These are phyloP conservation scores for Lates japonicus DNA, from an alignment of 2,797 vertebrate species.

Conservation along the genomic window DNA sequence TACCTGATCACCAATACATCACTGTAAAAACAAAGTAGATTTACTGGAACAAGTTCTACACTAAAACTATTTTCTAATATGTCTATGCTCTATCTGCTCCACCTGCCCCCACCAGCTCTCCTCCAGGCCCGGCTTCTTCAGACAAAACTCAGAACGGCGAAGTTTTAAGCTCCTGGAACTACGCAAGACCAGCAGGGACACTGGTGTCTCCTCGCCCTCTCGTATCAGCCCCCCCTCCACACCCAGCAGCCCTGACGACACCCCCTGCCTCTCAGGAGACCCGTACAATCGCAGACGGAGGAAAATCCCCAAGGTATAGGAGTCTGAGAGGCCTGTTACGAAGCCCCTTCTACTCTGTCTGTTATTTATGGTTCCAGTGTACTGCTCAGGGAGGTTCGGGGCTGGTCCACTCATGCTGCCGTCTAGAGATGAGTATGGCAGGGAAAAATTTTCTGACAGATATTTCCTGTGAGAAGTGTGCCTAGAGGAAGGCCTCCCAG, in stretches of 20 bases:
- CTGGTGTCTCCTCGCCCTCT: conserved; percentile 89
- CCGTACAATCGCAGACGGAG: conserved; percentile 92
- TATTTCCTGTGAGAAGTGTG: conserved; percentile 62
- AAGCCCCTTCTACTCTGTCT: conserved; percentile 25
- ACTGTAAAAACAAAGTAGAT: neutral
- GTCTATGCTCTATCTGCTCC: neutral
- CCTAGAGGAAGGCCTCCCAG: conserved; percentile 31
- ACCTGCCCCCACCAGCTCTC: conserved; percentile 68
- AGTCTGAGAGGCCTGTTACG: conserved; percentile 25
- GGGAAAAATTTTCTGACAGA: conserved; percentile 44
- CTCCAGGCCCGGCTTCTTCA: conserved; percentile 88
- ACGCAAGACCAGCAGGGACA: conserved; percentile 91
- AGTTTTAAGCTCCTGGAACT: conserved; percentile 95
- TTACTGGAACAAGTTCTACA: neutral
- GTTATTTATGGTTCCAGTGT: conserved; percentile 51
- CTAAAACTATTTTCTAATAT: neutral
- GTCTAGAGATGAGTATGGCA: conserved; percentile 53
- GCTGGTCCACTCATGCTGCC: conserved; percentile 42
- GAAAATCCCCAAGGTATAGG: conserved; percentile 95
- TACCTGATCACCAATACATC: conserved; percentile 62
- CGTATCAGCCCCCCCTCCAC: conserved; percentile 96
- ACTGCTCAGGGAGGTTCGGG: conserved; percentile 29
- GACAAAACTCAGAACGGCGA: conserved; percentile 93
- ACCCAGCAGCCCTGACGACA: conserved; percentile 97
- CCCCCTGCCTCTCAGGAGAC: conserved; percentile 94